Conservation (phyloP, 2,888 invertebrate species). For the Drosophila neotestacea region DNA sequence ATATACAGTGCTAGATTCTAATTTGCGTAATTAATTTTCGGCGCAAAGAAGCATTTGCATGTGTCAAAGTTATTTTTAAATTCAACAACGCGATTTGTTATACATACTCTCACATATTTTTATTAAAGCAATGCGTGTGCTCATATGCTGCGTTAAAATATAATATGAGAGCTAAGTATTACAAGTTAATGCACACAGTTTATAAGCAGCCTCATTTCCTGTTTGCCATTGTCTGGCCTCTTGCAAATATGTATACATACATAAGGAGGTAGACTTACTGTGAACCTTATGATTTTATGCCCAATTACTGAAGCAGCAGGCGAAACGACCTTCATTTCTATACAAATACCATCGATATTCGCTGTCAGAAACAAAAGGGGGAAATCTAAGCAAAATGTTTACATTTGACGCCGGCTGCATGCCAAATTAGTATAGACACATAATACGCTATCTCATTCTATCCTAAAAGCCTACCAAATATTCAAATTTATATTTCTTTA, state of each 20-base stretch:
- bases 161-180: slow-evolving; percentile 42
- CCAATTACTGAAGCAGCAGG: slow-evolving; percentile 45
- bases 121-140: neutral
- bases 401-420: slow-evolving; percentile 57
- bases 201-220: slow-evolving; percentile 54
- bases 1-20: neutral
- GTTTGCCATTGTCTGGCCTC: slow-evolving; percentile 49
- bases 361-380: slow-evolving; percentile 44
- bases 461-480: slow-evolving; percentile 21
- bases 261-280: neutral
- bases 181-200: slow-evolving; percentile 22
- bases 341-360: slow-evolving; percentile 54
- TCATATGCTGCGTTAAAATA: slow-evolving; percentile 35
- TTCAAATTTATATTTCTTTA: slow-evolving; percentile 62
- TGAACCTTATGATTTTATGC: slow-evolving; percentile 28
- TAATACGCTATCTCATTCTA: neutral
- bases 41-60: neutral
- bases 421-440: slow-evolving; percentile 70
- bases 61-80: neutral
- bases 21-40: slow-evolving; percentile 20
- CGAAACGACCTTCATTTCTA: slow-evolving; percentile 24
- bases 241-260: slow-evolving; percentile 36
- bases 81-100: slow-evolving; percentile 3
- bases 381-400: slow-evolving; percentile 57
- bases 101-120: slow-evolving; percentile 1